Evolutionary conservation across 2,797 vertebrate genomes (phyloP).

Genomic region (Alectoris magna): DNA sequence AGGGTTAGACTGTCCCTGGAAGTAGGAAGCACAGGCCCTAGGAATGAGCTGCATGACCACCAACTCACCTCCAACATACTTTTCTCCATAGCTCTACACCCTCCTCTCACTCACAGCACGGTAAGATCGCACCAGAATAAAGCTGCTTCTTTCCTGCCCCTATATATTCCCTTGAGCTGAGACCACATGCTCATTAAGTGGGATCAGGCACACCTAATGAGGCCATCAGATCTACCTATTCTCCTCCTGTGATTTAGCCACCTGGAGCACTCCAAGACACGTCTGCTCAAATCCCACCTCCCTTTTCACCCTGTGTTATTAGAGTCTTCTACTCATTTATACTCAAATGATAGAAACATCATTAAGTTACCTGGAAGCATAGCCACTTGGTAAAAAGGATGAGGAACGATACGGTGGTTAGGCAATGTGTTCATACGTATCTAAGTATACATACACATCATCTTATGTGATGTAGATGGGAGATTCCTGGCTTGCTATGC

Average conservation of each 20-base stretch:
- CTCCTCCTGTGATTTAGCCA: not conserved
- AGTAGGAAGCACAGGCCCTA: not conserved
- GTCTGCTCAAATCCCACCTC: not conserved
- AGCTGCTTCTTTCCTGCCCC: not conserved
- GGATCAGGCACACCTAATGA: not conserved
- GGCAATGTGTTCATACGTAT: not conserved
- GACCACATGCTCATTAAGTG: fast-evolving
- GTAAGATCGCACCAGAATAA: not conserved
- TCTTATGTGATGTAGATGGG: not conserved
- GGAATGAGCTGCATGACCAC: not conserved
- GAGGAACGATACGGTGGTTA: not conserved
- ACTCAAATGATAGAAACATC: not conserved
- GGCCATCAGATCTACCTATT: not conserved
- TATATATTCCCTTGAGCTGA: not conserved
- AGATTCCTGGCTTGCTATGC: not conserved
- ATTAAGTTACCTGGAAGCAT: not conserved
- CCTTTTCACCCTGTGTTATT: not conserved
- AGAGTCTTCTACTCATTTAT: not conserved
- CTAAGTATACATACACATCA: fast-evolving
- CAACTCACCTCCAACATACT: not conserved
- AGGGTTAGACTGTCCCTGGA: not conserved
- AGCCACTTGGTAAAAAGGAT: not conserved
- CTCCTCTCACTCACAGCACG: not conserved
- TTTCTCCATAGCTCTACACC: not conserved
- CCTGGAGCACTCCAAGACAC: not conserved